Percentiles rank a stretch among this genome's conserved stretches.
phyloP scores from a whole-genome alignment of 2,888 invertebrate genomes.

The Noctua fimbriata region DNA sequence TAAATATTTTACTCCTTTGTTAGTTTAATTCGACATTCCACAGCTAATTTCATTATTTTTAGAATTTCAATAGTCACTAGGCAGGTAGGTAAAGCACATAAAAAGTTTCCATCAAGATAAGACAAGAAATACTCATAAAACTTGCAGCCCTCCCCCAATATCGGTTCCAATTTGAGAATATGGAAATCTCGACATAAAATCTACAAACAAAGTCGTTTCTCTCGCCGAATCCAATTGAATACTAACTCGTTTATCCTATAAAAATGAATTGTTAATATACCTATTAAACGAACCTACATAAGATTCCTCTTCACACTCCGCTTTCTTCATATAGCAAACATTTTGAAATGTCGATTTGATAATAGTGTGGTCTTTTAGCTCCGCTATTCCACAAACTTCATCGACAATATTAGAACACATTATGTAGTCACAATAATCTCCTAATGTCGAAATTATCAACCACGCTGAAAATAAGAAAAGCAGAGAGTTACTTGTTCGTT shows the following conservation, averaged over 20 bases:
- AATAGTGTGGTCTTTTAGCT: constrained; percentile 60
- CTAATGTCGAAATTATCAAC: constrained; percentile 37
- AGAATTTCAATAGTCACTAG: neutral
- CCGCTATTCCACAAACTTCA: constrained; percentile 77
- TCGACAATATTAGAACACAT: constrained; percentile 80
- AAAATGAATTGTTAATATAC: constrained; percentile 26
- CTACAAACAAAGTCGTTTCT: constrained; percentile 27
- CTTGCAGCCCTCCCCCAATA: constrained; percentile 20
- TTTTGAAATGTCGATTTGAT: constrained; percentile 76
- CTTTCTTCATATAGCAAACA: constrained; percentile 76
- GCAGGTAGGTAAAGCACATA: neutral
- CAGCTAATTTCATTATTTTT: neutral
- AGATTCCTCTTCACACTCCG: constrained; percentile 70
- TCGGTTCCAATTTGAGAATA: constrained; percentile 49
- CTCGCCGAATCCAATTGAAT: constrained; percentile 39
- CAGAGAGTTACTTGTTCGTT: constrained; percentile 15
- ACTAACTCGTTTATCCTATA: constrained; percentile 25
- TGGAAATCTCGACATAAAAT: constrained; percentile 40
- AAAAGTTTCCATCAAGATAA: constrained; percentile 3
- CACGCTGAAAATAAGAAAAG: constrained; percentile 54
- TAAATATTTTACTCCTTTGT: constrained; percentile 4
- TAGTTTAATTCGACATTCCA: neutral
- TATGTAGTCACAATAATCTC: constrained; percentile 70
- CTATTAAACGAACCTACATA: constrained; percentile 64
- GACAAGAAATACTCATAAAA: constrained; percentile 37